Base-by-base conservation (phyloP, 1,140 invertebrate species). In the Gryllus bimaculatus region DNA sequence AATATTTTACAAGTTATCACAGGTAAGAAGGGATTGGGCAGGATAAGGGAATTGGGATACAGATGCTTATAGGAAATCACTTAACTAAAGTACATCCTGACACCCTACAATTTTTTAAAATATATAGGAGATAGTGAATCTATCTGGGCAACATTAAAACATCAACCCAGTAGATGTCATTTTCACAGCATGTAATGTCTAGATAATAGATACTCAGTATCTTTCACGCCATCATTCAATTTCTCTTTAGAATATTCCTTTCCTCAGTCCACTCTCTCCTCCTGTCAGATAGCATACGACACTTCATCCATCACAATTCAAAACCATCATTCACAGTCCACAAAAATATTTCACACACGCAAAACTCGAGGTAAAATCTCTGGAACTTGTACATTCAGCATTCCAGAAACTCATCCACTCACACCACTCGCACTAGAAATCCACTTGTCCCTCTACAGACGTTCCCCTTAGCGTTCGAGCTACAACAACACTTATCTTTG, bases 401-500 rank as follows among this genome's bases (percentile, higher is more conserved):
- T 21, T 75, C 20, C 74, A 21, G 74, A 26, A 49, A 21, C n/a
- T 8, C 10, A 49, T 20, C 20, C n/a, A 49, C 48, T 77, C n/a
- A 47, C 21, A 8, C 12, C 20, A n/a, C 26, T 47, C 47, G 21
- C 76, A 20, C 48, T 26, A 77, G 20, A n/a, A 48, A 12, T 77
- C 21, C 39, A 20, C 8, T 20, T 8, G n/a, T 20, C 76, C 21
- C n/a, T 20, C n/a, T 15, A 48, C 48, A 49, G 47, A 75, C 47
- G 76, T 77, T 10, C n/a, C 20, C 12, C 21, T 13, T 13, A 26
- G 13, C 12, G 75, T 76, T 39, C 47, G 48, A n/a, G 76, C 12
- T 8, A 77, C 39, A 47, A 77, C n/a, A 26, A 21, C 48, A 77
- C 87, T 88, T 92, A 95, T 88, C 93, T 92, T 85, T 94, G 92